A percentile compares a stretch with the other conserved stretches of the same genome.
Conservation (phyloP, 2,113 vertebrate genomes). For the Ictalurus punctatus region DNA sequence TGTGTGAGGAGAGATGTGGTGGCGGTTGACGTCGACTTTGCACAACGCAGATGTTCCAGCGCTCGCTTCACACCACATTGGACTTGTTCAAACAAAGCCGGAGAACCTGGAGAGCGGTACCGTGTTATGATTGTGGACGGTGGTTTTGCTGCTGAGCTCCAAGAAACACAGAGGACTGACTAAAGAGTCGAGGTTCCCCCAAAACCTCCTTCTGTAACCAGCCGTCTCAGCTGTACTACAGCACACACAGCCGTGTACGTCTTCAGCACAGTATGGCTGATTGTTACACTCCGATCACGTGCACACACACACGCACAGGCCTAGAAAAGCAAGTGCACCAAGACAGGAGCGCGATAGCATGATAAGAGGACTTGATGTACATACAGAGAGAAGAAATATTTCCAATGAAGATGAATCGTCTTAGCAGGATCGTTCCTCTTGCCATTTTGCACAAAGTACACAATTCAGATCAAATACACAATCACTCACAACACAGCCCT, state of each 20-base stretch:
- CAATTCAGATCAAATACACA: not conserved
- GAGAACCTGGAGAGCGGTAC: slow-evolving; percentile 59
- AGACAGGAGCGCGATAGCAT: not conserved
- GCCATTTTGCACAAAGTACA: not conserved
- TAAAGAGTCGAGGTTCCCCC: slow-evolving; percentile 54
- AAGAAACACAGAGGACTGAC: slow-evolving; percentile 66
- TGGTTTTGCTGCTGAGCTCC: slow-evolving; percentile 60
- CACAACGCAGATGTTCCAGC: slow-evolving; percentile 57
- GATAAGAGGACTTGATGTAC: not conserved
- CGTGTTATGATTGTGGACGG: slow-evolving; percentile 68
- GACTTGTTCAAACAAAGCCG: slow-evolving; percentile 68
- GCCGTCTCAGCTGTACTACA: slow-evolving; percentile 34
- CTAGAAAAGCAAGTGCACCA: not conserved
- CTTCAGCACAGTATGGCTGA: slow-evolving; percentile 41
- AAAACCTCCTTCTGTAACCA: slow-evolving; percentile 22
- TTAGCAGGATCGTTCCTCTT: not conserved
- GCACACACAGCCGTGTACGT: not conserved
- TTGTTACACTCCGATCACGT: slow-evolving; percentile 49
- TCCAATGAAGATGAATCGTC: not conserved
- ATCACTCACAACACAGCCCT: not conserved
- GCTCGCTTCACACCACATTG: slow-evolving; percentile 58
- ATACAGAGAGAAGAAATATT: not conserved
- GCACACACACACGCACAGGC: not conserved
- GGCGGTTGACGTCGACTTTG: slow-evolving; percentile 55
- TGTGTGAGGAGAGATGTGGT: slow-evolving; percentile 54